Evolutionary conservation across 2,888 invertebrate genomes (phyloP), one percentile per base, ranked within the genome.

Genomic region (Ceriagrion tenellum): DNA sequence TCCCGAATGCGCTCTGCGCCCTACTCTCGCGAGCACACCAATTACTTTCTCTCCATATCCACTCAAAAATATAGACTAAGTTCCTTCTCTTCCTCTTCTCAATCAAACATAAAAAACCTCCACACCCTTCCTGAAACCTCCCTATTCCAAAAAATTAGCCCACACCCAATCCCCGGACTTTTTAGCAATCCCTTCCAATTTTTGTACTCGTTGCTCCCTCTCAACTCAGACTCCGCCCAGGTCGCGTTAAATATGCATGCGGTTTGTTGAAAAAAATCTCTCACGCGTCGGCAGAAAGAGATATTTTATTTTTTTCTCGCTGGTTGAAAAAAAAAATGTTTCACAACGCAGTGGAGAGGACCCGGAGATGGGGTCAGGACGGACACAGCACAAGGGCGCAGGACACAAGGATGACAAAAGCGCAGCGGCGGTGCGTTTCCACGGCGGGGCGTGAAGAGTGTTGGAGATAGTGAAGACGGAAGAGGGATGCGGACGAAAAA

Each of bases 391-490:
- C 69, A 23, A 26, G 26, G 18, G 74, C 93, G 47, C 69, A n/a
- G 55, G n/a, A 55, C 93, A 69, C 93, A 35, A 13, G 13, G 16
- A 26, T 93, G 93, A 35, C 93, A 93, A 93, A 93, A 93, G 55
- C 69, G 93, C 93, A 74, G 47, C 93, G 91, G n/a, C 40, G 30
- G 59, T 69, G 59, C 63, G 63, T 59, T 63, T 23, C 30, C 63
- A 93, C 40, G 23, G 13, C 0, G 47, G 18, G 91, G 47, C 23
- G 90, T 30, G 56, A 90, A 91, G 26, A 40, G 91, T 26, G 35
- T 6, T 20, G 40, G 26, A 47, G 47, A 47, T 47, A 16, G 12
- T 18, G 30, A 18, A 4, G 55, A 47, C 26, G 35, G 90, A 90
- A 55, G 55, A 26, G 47, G 47, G 47, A 47, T 47, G 8, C 8